Evolutionary conservation across 1,140 invertebrate genomes (phyloP), one percentile per base, ranked within the genome.

Genomic region (Scaptomyza graminum): DNA sequence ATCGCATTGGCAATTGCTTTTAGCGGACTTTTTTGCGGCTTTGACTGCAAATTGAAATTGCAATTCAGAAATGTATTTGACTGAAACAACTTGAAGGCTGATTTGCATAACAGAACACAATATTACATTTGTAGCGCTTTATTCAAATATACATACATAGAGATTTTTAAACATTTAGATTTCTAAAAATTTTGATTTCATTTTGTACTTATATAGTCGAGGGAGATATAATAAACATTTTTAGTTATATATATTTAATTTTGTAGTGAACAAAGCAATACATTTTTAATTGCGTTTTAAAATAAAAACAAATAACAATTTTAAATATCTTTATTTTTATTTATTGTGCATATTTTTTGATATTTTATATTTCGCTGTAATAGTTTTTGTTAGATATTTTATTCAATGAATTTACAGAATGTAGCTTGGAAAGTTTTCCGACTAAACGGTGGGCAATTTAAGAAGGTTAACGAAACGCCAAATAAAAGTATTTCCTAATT

Each of bases 141-240:
- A 84, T 81, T 84, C 68, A 75, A 71, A 85, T 72, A 54, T 72
- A 66, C 57, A 51, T 43, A 34, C 9, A 5, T 37, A 37, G 2
- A 37, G 2, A 65, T 81, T 77, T 74, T 87, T 76, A 71, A 87
- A 84, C 82, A 84, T 81, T 84, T 87, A 84, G 79, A 82, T 56
- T 49, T 77, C 7, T 31, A 75, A 67, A 78, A 79, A 76, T 81
- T 87, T 84, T 85, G 34, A 78, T 84, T 67, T 47, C n/a, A 39
- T 31, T 82, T 87, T 85, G 82, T 87, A 85, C 82, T 87, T 62
- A 85, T 62, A 60, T 62, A 87, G 66, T 85, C 44, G 50, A 67
- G 43, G 41, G 22, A 57, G 34, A 57, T 47, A 47, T 63, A 60
- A 87, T 78, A 81, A 85, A 72, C 57, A 51, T 64, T 52, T 61